Conservation (phyloP, 2,797 vertebrate genomes). For the Phalanger gymnotis region DNA sequence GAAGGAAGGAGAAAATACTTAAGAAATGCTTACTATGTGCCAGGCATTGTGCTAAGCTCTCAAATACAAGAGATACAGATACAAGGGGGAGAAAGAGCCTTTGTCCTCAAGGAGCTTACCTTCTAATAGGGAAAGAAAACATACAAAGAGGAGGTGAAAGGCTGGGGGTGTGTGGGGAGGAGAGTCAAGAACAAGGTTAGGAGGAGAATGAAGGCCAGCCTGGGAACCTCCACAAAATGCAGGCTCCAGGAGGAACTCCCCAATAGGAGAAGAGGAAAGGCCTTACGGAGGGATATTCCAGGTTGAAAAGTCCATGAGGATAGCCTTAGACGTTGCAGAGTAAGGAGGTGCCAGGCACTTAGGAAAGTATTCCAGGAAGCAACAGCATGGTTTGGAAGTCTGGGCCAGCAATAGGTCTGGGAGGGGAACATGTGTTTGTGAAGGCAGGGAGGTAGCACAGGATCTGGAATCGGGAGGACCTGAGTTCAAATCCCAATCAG, state of each 20-base stretch:
- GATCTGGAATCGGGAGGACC: background rate
- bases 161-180: background rate
- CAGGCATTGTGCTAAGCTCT: background rate
- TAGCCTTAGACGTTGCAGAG: background rate
- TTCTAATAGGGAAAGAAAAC: background rate
- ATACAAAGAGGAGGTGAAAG: background rate
- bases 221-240: background rate
- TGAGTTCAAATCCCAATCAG: background rate
- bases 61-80: background rate
- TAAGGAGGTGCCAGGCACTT: background rate
- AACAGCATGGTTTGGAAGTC: background rate
- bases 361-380: background rate
- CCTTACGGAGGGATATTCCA: background rate
- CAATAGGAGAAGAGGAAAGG: background rate
- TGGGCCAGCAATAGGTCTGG: background rate
- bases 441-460: background rate
- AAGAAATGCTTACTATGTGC: too few species aligned
- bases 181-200: background rate
- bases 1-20: background rate
- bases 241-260: background rate
- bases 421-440: background rate
- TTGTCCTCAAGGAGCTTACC: too few species aligned
- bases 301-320: background rate
- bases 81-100: background rate
- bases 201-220: background rate